These are phyloP conservation scores for Eumaeus atala DNA, from an alignment of 1,140 invertebrate genomes.

Conservation along the genomic window DNA sequence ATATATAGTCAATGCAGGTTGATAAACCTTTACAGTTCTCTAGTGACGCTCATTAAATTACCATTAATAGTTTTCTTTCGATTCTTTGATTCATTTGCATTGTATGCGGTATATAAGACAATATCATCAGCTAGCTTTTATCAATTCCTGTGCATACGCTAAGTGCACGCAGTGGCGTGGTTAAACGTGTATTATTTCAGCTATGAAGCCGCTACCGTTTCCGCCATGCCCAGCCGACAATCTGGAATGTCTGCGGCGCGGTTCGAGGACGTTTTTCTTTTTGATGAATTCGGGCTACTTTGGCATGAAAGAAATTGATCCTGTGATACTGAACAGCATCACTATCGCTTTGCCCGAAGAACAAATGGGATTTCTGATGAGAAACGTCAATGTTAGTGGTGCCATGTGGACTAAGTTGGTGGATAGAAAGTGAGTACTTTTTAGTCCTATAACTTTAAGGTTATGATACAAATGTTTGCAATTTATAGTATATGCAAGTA, in stretches of 20 bases:
- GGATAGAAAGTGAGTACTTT: conserved; percentile 42
- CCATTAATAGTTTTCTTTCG: too few relatives aligned
- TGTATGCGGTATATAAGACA: too few relatives aligned
- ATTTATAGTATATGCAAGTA: too few relatives aligned
- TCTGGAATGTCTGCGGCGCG: conserved; percentile 53
- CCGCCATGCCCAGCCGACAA: conserved; percentile 47
- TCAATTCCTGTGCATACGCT: too few relatives aligned
- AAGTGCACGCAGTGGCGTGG: too few relatives aligned
- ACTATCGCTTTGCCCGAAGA: conserved; percentile 46
- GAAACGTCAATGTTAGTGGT: conserved; percentile 57
- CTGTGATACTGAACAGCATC: conserved; percentile 46
- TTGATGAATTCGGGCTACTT: conserved; percentile 49
- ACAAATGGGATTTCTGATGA: conserved; percentile 44
- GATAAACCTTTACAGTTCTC: too few relatives aligned
- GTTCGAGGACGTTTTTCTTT: conserved; percentile 57
- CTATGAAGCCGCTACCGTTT: conserved; percentile 43
- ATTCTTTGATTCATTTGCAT: too few relatives aligned
- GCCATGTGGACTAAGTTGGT: conserved; percentile 53
- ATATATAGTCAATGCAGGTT: too few relatives aligned
- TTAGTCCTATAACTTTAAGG: too few relatives aligned
- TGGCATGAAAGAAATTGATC: conserved; percentile 58
- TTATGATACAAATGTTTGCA: too few relatives aligned
- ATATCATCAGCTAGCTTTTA: too few relatives aligned
- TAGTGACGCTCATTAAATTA: too few relatives aligned
- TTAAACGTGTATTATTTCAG: neutral